A percentile compares a stretch with the other conserved stretches of the same genome.
Evolutionary conservation across 30 jellyfish, hydroid and myxozoan genomes (phyloP).

Genomic region (Aurelia aurita complex sp. Pacific): DNA sequence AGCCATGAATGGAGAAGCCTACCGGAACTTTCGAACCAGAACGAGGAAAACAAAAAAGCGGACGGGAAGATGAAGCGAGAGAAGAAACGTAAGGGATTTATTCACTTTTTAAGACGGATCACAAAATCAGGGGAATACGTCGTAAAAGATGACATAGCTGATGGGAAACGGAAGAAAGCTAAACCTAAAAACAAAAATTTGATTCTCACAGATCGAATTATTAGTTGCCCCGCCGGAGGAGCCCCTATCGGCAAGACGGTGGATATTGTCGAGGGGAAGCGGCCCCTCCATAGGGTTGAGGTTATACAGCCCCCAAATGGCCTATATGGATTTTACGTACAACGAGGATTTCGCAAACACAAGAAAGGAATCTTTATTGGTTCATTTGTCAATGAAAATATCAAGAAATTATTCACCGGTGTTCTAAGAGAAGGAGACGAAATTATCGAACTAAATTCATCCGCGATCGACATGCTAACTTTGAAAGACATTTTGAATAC

Average conservation of each 20-base stretch:
- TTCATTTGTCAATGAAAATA: slow-evolving; percentile 13
- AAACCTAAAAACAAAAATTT: background rate
- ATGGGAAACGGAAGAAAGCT: slow-evolving; percentile 1
- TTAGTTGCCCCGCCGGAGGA: slow-evolving; percentile 3
- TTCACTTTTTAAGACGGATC: slow-evolving; percentile 10
- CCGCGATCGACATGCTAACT: background rate
- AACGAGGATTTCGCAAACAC: slow-evolving; percentile 24
- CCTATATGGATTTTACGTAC: slow-evolving; percentile 49
- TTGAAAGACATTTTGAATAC: slow-evolving; percentile 18
- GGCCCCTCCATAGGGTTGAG: slow-evolving; percentile 22
- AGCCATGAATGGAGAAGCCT: slow-evolving; percentile 30
- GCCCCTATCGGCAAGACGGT: slow-evolving; percentile 25
- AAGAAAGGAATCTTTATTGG: slow-evolving; percentile 41
- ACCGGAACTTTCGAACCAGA: slow-evolving; percentile 17
- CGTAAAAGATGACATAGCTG: slow-evolving; percentile 1
- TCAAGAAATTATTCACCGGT: slow-evolving; percentile 38
- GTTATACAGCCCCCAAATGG: slow-evolving; percentile 40
- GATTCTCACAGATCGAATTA: background rate
- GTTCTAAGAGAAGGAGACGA: slow-evolving; percentile 51
- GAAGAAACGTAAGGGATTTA: slow-evolving; percentile 21
- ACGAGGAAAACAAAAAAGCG: no score
- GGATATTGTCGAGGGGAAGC: slow-evolving; percentile 23
- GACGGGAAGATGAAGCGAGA: background rate
- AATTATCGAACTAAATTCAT: slow-evolving; percentile 25
- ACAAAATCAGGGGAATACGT: slow-evolving; percentile 53